A percentile compares a stretch with the other conserved stretches of the same genome.
phyloP scores from a whole-genome alignment of 30 jellyfish, hydroid and myxozoan genomes.

The Aurelia coerulea region DNA sequence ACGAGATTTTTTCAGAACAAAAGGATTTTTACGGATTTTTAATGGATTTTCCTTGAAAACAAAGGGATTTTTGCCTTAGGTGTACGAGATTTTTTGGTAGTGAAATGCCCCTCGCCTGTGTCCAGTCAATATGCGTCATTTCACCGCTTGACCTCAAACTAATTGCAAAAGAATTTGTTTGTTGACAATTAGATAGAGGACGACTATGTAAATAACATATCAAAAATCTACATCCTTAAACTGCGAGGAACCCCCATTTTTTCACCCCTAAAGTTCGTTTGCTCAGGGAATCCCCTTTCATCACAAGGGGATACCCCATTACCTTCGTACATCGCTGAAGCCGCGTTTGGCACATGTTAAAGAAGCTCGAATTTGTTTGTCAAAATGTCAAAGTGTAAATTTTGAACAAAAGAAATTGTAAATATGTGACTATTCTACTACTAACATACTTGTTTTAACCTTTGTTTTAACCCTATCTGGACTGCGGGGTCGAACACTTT shows the following conservation, averaged over 20 bases:
- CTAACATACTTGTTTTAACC: background rate
- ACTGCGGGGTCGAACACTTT: too few species aligned
- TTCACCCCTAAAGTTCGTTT: slow-evolving; percentile 5
- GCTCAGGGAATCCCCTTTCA: slow-evolving; percentile 35
- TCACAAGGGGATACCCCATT: slow-evolving; percentile 35
- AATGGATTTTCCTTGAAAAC: too few species aligned
- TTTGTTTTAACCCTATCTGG: too few species aligned
- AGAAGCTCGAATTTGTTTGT: slow-evolving; percentile 27
- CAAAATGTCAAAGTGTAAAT: slow-evolving; percentile 16
- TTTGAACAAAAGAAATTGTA: slow-evolving; percentile 2
- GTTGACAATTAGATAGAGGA: background rate
- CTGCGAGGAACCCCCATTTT: slow-evolving; percentile 9
- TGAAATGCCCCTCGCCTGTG: too few species aligned
- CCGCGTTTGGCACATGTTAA: background rate
- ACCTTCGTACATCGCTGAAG: background rate
- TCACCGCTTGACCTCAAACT: slow-evolving; percentile 4
- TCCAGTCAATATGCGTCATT: background rate
- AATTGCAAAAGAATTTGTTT: slow-evolving; percentile 4
- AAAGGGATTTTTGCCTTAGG: too few species aligned
- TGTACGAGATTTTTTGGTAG: too few species aligned
- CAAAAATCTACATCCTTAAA: slow-evolving; percentile 8
- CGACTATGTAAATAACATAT: background rate
- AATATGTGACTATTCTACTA: background rate
- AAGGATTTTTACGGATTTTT: too few species aligned
- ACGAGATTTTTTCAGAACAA: too few species aligned